Evolutionary conservation across 2,888 invertebrate genomes (phyloP), one percentile per base, ranked within the genome.

Genomic region (Germaria angustata): DNA sequence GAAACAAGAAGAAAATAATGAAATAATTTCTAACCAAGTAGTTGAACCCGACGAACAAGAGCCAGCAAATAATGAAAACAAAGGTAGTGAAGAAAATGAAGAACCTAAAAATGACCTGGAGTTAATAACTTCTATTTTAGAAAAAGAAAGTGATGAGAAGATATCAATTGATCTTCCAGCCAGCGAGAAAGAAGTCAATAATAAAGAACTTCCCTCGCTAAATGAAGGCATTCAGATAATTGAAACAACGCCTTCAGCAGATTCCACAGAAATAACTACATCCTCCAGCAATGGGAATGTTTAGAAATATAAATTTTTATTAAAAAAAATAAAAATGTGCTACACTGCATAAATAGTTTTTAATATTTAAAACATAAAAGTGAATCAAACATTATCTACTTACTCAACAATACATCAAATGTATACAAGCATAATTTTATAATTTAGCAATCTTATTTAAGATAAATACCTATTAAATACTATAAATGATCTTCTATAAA

Each of bases 351-450:
- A 20, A 41, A 55, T 80, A 63, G 28, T 53, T 76, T 69, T 71
- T 80, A 72, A 73, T 73, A 73, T 66, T 73, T 66, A 80, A 80
- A 66, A 72, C 44, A 55, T 71, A 51, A 22, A 59, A 24, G 28
- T 59, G 32, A 72, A 79, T 66, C 41, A 65, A 49, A 34, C 22
- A 59, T 76, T 39, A 63, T 69, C 36, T 17, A 63, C 11, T 63
- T 49, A 80, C 69, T 77, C 65, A 65, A 46, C 53, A 28, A 71
- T 81, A 77, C 76, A 80, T 75, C 41, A 39, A 65, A 80, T 80
- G 76, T 76, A 80, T 49, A 36, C 15, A 34, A 15, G 55, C 24
- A 63, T 36, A 44, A 57, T 46, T 46, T 76, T 63, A 55, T 63
- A 46, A 57, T 80, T 76, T 63, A 77, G 22, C 36, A 57, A 51